phyloP scores from a whole-genome alignment of 1,140 invertebrate genomes.

The roundworm (Caenorhabditis elegans) region DNA sequence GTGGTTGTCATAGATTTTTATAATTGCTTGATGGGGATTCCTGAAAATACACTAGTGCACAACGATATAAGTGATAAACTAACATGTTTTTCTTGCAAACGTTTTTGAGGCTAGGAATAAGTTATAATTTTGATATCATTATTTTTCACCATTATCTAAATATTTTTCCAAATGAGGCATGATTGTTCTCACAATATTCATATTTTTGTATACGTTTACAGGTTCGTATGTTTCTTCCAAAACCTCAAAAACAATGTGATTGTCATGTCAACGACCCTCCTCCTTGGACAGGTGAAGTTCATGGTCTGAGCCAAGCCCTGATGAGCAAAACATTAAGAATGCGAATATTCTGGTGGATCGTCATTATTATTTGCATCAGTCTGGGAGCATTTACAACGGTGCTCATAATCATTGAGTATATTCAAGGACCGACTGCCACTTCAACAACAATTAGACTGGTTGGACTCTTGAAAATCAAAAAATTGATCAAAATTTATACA shows the following conservation, averaged over 20 bases:
- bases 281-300: constrained; percentile 63
- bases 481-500: not conserved
- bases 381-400: constrained; percentile 56
- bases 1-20: too few species aligned
- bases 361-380: constrained; percentile 53
- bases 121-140: too few species aligned
- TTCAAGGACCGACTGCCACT: constrained; percentile 62
- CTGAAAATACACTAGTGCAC: too few species aligned
- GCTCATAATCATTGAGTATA: constrained; percentile 59
- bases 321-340: constrained; percentile 53
- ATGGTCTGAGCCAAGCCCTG: constrained; percentile 59
- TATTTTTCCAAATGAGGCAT: too few species aligned
- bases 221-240: constrained; percentile 38
- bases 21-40: too few species aligned
- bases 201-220: not conserved
- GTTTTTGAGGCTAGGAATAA: too few species aligned
- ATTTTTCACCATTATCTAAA: too few species aligned
- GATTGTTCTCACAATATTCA: too few species aligned
- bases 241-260: constrained; percentile 48
- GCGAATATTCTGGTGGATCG: constrained; percentile 58
- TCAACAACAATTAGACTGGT: constrained; percentile 61
- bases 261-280: constrained; percentile 61
- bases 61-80: too few species aligned
- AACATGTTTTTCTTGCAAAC: too few species aligned
- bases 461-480: not conserved